phyloP scores from a whole-genome alignment of 2,113 vertebrate genomes.

The Romanogobio albipinnatus region DNA sequence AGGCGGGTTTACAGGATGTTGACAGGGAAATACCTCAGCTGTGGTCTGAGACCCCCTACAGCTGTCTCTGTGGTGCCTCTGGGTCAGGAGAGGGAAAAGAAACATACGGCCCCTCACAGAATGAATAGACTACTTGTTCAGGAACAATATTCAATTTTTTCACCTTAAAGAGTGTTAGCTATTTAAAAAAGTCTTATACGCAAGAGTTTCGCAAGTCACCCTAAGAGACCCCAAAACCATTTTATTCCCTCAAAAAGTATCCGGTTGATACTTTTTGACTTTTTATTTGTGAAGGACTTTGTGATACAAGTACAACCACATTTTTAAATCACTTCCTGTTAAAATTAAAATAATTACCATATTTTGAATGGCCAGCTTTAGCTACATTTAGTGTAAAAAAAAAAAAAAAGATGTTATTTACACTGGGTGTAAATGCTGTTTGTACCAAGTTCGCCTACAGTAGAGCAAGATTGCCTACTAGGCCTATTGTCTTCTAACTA shows the following conservation, averaged over 20 bases:
- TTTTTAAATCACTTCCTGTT: background rate
- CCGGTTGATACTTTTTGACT: background rate
- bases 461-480: too few relatives aligned
- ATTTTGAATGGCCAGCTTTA: background rate
- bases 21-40: constrained; percentile 39
- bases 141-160: background rate
- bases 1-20: background rate
- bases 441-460: too few relatives aligned
- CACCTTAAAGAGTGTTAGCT: too few relatives aligned
- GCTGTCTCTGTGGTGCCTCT: constrained; percentile 4
- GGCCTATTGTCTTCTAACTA: background rate
- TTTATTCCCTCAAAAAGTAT: background rate
- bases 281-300: background rate
- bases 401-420: background rate
- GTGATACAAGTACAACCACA: background rate
- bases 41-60: constrained; percentile 4
- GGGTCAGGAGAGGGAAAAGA: constrained; percentile 13
- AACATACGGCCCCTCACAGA: background rate
- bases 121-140: constrained; percentile 20
- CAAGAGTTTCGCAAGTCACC: background rate
- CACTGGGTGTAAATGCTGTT: background rate
- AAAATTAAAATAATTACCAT: background rate
- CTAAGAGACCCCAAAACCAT: background rate
- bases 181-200: too few relatives aligned
- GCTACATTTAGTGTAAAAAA: background rate